These are phyloP conservation scores for Sebastes glaucus DNA, from an alignment of 2,797 vertebrate genomes.

Conservation along the genomic window DNA sequence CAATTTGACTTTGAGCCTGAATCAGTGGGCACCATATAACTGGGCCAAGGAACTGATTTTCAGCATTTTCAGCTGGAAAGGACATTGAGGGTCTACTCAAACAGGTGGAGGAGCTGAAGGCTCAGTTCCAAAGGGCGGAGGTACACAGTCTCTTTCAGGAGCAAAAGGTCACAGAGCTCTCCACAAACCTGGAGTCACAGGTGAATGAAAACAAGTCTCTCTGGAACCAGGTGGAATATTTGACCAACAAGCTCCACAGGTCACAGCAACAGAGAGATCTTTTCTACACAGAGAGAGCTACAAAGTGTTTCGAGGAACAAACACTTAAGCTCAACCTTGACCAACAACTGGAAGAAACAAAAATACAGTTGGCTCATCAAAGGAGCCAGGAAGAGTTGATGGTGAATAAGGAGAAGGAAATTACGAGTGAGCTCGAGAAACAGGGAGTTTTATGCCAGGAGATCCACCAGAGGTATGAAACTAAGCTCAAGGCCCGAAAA, in stretches of 20 bases:
- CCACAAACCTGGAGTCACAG: background rate
- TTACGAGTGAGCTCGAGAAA: background rate
- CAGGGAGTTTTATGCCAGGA: background rate
- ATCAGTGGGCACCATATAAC: background rate
- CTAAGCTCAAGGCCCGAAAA: background rate
- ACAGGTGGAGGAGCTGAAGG: background rate
- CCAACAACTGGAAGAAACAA: background rate
- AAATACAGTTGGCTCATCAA: background rate
- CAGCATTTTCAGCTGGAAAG: background rate
- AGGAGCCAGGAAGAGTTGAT: background rate
- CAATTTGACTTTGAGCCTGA: background rate
- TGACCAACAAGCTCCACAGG: background rate
- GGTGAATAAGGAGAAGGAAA: background rate
- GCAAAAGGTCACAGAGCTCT: background rate
- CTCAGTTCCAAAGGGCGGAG: background rate
- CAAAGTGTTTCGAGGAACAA: background rate
- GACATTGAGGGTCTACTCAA: background rate
- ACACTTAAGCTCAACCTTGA: background rate
- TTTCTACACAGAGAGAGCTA: background rate
- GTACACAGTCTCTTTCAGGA: background rate
- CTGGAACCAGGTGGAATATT: background rate
- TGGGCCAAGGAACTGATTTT: background rate
- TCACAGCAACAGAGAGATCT: background rate
- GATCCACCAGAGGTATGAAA: background rate
- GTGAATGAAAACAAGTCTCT: background rate